Conservation (phyloP, 2,797 vertebrate genomes). For the Pangasius macronema region DNA sequence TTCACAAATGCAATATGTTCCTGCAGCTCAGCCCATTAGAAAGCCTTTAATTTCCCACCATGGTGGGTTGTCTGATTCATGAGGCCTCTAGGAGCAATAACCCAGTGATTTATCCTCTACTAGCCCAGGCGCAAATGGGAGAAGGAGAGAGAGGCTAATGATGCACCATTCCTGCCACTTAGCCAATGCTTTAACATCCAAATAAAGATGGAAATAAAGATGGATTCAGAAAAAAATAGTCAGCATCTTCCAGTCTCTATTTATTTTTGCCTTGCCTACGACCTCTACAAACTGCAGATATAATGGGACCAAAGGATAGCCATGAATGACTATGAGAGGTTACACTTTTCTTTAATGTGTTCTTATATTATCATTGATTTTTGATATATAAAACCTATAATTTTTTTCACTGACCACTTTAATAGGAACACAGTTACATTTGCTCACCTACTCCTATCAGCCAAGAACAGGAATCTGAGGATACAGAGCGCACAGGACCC, state of each 20-base stretch:
- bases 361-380: neutral
- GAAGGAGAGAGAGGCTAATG: conserved; percentile 70
- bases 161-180: conserved; percentile 74
- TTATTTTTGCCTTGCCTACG: conserved; percentile 33
- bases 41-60: conserved; percentile 71
- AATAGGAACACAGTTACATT: neutral
- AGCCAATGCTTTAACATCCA: conserved; percentile 69
- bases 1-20: conserved; percentile 61
- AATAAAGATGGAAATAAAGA: conserved; percentile 76
- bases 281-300: neutral
- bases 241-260: conserved; percentile 53
- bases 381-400: no score
- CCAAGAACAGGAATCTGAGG: neutral
- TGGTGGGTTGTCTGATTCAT: conserved; percentile 68
- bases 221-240: conserved; percentile 60
- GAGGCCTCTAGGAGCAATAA: conserved; percentile 72
- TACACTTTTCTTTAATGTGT: neutral
- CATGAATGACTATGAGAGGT: neutral
- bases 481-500: neutral
- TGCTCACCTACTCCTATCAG: neutral
- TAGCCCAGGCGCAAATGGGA: conserved; percentile 63
- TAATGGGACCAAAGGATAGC: conserved; percentile 6
- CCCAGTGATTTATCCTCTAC: conserved; percentile 74
- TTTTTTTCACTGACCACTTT: neutral
- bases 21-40: conserved; percentile 62